Conservation (phyloP, 2,113 vertebrate genomes). For the Hassar affinis region DNA sequence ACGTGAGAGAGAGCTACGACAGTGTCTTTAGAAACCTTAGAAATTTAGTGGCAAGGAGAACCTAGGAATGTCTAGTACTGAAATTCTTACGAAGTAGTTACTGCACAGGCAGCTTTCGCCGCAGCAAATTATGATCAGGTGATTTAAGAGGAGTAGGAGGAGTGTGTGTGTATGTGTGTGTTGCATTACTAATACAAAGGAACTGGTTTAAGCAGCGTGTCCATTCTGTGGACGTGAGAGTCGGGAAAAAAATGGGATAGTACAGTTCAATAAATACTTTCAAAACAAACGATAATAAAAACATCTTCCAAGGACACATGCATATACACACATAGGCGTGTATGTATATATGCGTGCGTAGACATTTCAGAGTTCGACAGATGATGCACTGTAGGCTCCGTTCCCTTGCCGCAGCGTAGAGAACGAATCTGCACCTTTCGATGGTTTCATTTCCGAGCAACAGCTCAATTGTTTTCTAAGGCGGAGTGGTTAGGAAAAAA, state of each 20-base stretch:
- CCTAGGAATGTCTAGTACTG: slow-evolving; percentile 50
- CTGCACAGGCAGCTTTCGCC: slow-evolving; percentile 8
- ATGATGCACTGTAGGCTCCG: not conserved
- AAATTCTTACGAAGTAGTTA: slow-evolving; percentile 17
- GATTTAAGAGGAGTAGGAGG: not conserved
- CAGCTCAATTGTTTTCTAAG: slow-evolving; percentile 69
- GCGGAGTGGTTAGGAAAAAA: slow-evolving; percentile 77
- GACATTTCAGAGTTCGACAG: slow-evolving; percentile 63
- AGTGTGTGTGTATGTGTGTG: slow-evolving; percentile 2
- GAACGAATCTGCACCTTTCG: slow-evolving; percentile 68
- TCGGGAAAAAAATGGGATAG: slow-evolving; percentile 78
- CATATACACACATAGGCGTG: slow-evolving; percentile 66
- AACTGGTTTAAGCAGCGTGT: slow-evolving; percentile 82
- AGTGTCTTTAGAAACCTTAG: not conserved
- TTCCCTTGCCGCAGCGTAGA: slow-evolving; percentile 25
- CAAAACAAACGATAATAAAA: slow-evolving; percentile 67
- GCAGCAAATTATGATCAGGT: not conserved
- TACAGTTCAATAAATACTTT: slow-evolving; percentile 77
- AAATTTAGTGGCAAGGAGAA: not conserved
- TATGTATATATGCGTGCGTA: slow-evolving; percentile 77
- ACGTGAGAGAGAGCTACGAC: not conserved
- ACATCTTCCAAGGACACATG: slow-evolving; percentile 68
- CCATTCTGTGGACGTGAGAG: slow-evolving; percentile 75
- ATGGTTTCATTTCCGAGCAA: slow-evolving; percentile 67
- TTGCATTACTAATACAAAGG: slow-evolving; percentile 32